Base-by-base conservation (phyloP, 2,888 invertebrate genomes). In the Thecophora atra region DNA sequence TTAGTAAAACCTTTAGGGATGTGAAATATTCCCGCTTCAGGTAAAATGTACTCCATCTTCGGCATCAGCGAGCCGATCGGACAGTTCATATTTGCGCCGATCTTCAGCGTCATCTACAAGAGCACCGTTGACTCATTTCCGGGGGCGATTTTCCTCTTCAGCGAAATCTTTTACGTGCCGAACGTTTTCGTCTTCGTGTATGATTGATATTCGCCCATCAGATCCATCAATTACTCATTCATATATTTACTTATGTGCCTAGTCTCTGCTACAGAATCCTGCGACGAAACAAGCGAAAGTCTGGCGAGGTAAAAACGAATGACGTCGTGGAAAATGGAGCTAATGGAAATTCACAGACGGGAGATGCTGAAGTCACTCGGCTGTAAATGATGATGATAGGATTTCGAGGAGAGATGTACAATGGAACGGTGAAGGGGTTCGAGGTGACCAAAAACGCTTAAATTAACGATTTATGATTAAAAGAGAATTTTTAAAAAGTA, bases 171-270 rank as follows among this genome's bases (percentile, higher is more conserved):
- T 70, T 84, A 84, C 30, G 71, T 86, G 5, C 84, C 85, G 17
- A 86, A 84, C 74, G 80, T 84, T 15, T 70, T 87, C n/a, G 81
- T 86, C n/a, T 87, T 87, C 75, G 77, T 83, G 87, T 86, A 76
- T 80, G 84, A 77, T 47, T 62, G 13, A 2, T 21, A 21, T 19
- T 37, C 44, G 44, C 44, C 44, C 13, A 13, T 11, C 44, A 3
- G 1, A 47, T 47, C 2, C 47, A 1, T 5, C 47, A 26, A 15
- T 58, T 58, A 24, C 1, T 28, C 17, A 13, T 71, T 2, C 26
- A 30, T 6, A 26, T 21, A 15, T 11, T 65, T 42, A 44, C 26
- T 64, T 51, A 21, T 47, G 28, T 37, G 15, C 52, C 28, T n/a
- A 82, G 82, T 1, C 72, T 81, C 0, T 82, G 82, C 66, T 83